Base-by-base conservation (phyloP, 1,140 invertebrate genomes). In the Drosophila watanabei region DNA sequence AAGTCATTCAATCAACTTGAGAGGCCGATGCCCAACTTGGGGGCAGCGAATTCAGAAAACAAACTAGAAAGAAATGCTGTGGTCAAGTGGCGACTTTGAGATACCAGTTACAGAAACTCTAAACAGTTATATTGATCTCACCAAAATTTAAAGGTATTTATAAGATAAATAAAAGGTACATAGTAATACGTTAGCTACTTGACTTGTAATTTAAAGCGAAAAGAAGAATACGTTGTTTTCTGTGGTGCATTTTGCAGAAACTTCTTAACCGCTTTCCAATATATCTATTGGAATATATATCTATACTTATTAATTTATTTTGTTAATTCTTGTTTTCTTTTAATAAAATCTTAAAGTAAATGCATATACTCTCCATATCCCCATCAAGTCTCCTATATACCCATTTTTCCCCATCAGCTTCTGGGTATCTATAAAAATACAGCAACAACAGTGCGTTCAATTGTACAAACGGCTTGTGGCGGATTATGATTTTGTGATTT, bases 401-500 rank as follows among this genome's bases (percentile, higher is more conserved):
- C 33, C 33, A 6, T 37, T 8, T 4, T 5, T 3, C 8, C 14
- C 20, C 14, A 3, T 16, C 0, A 30, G 4, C 62, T n/a, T 32
- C n/a, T 32, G 49, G 28, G 49, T 33, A 32, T 33, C 5, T 35
- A 62, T 61, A 48, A 16, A 69, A 58, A 30, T 61, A 63, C 49
- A 39, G 18, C 64, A 69, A 79, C 85, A 69, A 75, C 85, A 89
- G 77, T 89, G 84, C 81, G 73, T 89, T 89, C 85, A 88, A 88
- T 88, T 89, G 85, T 89, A 88, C 73, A 89, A 88, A 89, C 86
- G 81, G 81, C 73, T 89, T 88, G 84, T 85, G 85, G 85, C 85
- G 84, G 84, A 89, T 88, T 88, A 88, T 88, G 84, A 89, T 84
- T 89, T 75, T 81, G 66, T 86, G 68, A 89, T 89, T 89, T 87